A percentile compares a stretch with the other conserved stretches of the same genome.
Evolutionary conservation across 1,140 invertebrate genomes (phyloP).

Genomic region (Lepidurus arcticus): DNA sequence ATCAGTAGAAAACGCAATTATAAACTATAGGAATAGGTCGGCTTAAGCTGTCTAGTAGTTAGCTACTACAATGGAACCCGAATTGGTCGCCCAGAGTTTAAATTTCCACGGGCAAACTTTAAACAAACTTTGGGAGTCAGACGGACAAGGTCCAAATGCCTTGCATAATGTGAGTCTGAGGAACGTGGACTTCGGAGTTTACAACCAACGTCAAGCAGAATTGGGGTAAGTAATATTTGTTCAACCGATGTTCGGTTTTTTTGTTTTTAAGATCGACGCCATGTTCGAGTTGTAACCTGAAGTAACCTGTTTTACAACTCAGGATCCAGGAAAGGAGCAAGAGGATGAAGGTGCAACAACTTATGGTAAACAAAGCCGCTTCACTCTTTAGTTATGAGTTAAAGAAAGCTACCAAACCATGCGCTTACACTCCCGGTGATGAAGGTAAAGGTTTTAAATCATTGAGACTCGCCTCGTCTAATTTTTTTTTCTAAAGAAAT

Average conservation of each 20-base stretch:
- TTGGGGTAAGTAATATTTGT: conserved; percentile 44
- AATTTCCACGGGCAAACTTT: conserved; percentile 78
- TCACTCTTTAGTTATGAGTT: conserved; percentile 33
- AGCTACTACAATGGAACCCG: conserved; percentile 50
- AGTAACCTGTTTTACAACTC: conserved; percentile 42
- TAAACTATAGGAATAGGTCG: background rate
- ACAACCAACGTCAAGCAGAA: conserved; percentile 66
- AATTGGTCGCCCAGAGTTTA: conserved; percentile 62
- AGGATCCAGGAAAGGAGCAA: conserved; percentile 76
- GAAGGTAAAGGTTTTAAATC: conserved; percentile 28
- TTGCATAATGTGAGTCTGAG: conserved; percentile 60
- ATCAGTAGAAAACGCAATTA: too few relatives aligned
- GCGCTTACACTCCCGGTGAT: conserved; percentile 22
- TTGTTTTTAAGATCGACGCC: background rate
- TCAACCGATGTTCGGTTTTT: background rate
- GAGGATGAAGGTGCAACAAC: conserved; percentile 73
- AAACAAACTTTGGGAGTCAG: conserved; percentile 75
- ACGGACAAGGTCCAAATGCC: conserved; percentile 63
- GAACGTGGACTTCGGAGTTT: conserved; percentile 64
- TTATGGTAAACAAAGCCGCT: conserved; percentile 67
- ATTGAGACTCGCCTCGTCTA: background rate
- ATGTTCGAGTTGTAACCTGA: conserved; percentile 24
- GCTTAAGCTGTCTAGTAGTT: background rate
- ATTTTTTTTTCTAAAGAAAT: conserved; percentile 54
- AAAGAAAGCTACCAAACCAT: background rate